phyloP scores from a whole-genome alignment of 2,113 vertebrate genomes.

The Cnemophilus loriae region DNA sequence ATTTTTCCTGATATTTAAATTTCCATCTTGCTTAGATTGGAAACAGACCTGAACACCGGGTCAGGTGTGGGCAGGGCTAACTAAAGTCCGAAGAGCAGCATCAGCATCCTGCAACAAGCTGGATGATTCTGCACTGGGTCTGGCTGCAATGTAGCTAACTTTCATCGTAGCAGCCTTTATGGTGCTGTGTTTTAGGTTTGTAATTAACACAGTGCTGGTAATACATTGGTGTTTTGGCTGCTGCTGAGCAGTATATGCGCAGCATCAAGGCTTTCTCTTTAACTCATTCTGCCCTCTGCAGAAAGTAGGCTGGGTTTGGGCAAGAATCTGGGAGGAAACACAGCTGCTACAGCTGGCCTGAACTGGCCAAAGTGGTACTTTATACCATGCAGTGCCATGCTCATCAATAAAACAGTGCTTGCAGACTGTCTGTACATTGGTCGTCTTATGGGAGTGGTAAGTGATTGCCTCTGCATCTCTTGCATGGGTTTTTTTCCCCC shows the following conservation, averaged over 20 bases:
- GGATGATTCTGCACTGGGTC: background rate
- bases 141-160: background rate
- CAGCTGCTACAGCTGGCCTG: background rate
- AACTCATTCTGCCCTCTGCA: background rate
- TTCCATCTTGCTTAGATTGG: background rate
- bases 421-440: background rate
- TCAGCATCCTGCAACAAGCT: background rate
- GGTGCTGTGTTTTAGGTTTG: background rate
- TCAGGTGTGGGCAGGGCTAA: background rate
- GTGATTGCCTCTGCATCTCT: background rate
- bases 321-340: background rate
- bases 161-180: background rate
- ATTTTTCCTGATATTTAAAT: background rate
- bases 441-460: background rate
- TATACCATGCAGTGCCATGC: background rate
- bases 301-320: background rate
- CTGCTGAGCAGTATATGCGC: background rate
- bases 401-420: background rate
- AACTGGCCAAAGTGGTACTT: background rate
- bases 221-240: background rate
- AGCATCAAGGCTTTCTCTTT: background rate
- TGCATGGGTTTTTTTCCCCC: accelerated
- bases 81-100: background rate
- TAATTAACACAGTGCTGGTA: background rate
- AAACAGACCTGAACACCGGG: background rate